phyloP scores from a whole-genome alignment of 2,888 invertebrate genomes.

The Pecten maximus region DNA sequence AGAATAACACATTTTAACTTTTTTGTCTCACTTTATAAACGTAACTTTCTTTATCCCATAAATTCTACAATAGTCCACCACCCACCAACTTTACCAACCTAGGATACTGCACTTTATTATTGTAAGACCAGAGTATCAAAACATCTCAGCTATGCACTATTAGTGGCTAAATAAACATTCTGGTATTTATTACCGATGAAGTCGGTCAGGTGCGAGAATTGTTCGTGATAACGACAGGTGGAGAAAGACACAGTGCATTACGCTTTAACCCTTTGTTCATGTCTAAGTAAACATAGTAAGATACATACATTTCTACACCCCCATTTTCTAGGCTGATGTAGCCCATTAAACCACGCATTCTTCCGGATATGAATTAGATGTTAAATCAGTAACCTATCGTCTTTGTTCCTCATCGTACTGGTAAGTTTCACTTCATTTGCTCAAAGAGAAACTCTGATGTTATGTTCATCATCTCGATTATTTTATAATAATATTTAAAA shows the following conservation, averaged over 20 bases:
- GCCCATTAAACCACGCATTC: neutral
- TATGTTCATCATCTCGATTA: neutral
- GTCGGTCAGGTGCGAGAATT: slow-evolving; percentile 4
- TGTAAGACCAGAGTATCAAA: neutral
- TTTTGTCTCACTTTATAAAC: too few relatives aligned
- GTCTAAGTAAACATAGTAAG: neutral
- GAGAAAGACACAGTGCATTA: neutral
- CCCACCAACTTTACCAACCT: neutral
- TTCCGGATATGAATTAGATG: neutral
- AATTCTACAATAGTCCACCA: too few relatives aligned
- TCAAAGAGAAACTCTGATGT: neutral
- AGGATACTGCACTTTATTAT: too few relatives aligned
- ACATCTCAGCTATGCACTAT: neutral
- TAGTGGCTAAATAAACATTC: neutral
- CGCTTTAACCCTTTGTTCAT: neutral
- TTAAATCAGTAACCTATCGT: neutral
- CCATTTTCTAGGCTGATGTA: neutral
- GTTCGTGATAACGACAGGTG: slow-evolving; percentile 1
- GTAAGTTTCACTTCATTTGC: neutral
- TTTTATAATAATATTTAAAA: neutral
- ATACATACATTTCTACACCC: neutral
- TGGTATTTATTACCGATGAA: neutral
- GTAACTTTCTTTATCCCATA: too few relatives aligned
- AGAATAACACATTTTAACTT: too few relatives aligned
- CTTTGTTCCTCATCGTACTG: neutral